A percentile compares a stretch with the other conserved stretches of the same genome.
phyloP scores from a whole-genome alignment of 2,113 vertebrate genomes.

The Rhinopomastus cyanomelas region DNA sequence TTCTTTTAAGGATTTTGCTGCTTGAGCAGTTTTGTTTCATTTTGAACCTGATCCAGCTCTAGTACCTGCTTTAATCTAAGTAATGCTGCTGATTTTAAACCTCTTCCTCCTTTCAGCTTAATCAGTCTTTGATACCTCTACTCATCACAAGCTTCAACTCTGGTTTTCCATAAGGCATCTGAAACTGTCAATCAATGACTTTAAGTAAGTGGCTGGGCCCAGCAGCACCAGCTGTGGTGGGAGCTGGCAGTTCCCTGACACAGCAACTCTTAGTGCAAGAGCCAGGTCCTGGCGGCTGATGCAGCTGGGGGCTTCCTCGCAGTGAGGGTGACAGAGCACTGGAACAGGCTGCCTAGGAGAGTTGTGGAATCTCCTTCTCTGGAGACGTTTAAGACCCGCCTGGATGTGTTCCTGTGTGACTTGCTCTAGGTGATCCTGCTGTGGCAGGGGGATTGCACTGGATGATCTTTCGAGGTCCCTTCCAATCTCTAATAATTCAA shows the following conservation, averaged over 20 bases:
- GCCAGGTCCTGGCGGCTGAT: background rate
- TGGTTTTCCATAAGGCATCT: background rate
- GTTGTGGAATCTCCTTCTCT: too few relatives aligned
- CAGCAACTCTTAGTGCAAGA: background rate
- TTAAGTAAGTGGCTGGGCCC: background rate
- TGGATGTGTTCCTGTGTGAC: too few relatives aligned
- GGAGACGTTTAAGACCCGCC: too few relatives aligned
- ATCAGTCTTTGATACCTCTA: background rate
- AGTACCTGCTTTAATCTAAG: background rate
- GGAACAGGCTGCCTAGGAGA: too few relatives aligned
- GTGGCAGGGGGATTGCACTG: too few relatives aligned
- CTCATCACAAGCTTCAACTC: background rate
- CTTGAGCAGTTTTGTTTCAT: background rate
- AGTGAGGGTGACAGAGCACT: too few relatives aligned
- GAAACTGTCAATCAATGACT: background rate
- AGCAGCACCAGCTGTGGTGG: rapidly evolving
- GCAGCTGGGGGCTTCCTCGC: background rate
- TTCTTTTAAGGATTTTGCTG: background rate
- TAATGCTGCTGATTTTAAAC: background rate
- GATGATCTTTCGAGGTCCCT: too few relatives aligned
- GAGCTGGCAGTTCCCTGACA: background rate
- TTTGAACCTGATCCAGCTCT: background rate
- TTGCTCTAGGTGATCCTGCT: too few relatives aligned
- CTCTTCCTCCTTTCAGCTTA: background rate
- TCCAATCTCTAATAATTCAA: too few relatives aligned